Conservation (phyloP, 2,113 vertebrate species). For the Oenanthe oenanthe region DNA sequence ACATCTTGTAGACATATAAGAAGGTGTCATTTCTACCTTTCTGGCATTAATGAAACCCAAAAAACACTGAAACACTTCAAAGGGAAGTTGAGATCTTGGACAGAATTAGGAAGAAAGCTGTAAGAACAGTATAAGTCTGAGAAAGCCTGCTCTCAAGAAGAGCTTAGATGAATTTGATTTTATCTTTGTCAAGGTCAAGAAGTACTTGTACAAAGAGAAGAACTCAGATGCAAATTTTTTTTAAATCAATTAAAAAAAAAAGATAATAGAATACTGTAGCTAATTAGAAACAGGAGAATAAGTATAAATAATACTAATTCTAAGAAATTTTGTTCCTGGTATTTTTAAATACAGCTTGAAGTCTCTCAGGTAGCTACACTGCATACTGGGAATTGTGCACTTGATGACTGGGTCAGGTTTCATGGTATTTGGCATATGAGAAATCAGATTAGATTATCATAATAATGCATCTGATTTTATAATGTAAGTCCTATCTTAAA, state of each 20-base stretch:
- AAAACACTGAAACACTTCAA: conserved; percentile 8
- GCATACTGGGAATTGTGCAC: background rate
- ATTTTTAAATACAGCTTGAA: background rate
- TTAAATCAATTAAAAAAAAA: background rate
- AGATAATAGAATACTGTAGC: background rate
- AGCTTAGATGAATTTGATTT: background rate
- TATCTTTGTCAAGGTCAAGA: conserved; percentile 5
- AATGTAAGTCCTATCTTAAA: background rate
- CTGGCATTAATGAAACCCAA: background rate
- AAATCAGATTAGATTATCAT: background rate
- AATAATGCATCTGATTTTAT: background rate
- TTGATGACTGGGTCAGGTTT: background rate
- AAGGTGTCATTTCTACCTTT: background rate
- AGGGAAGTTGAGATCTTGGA: background rate
- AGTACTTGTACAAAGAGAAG: background rate
- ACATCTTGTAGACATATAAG: background rate
- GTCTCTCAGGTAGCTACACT: background rate
- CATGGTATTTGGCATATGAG: background rate
- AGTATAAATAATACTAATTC: background rate
- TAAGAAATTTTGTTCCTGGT: background rate
- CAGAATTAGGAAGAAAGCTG: background rate
- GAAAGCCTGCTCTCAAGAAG: background rate
- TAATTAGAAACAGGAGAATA: background rate
- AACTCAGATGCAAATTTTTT: background rate
- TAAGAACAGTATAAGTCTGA: background rate